Evolutionary conservation across 2,888 invertebrate species (phyloP).

Genomic region (Siphlonurus alternatus): DNA sequence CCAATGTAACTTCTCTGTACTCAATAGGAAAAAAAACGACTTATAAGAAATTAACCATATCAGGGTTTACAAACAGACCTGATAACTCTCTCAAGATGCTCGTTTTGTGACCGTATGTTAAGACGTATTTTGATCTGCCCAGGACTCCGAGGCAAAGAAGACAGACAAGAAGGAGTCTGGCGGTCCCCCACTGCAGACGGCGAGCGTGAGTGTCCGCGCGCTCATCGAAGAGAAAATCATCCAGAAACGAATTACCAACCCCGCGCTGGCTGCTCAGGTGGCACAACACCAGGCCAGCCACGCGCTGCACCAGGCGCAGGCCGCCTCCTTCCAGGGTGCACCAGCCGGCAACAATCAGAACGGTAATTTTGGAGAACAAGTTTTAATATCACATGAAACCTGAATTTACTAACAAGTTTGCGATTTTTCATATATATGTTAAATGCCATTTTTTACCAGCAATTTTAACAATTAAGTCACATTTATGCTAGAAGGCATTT

Average conservation of each 20-base stretch:
- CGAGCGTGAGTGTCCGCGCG: conserved; percentile 76
- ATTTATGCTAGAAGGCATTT: no score
- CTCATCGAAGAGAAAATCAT: conserved; percentile 88
- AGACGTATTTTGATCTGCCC: no score
- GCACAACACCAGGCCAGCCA: conserved; percentile 10
- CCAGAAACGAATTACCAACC: conserved; percentile 49
- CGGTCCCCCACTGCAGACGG: conserved; percentile 79
- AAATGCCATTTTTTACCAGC: no score
- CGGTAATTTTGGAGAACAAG: not conserved
- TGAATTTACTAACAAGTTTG: not conserved
- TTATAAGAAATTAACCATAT: not conserved
- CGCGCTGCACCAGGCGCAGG: conserved; percentile 27
- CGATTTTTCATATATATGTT: no score
- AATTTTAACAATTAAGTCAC: no score
- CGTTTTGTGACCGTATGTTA: no score
- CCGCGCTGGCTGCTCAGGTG: conserved; percentile 12
- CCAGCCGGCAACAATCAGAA: not conserved
- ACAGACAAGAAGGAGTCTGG: conserved; percentile 66
- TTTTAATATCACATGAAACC: not conserved
- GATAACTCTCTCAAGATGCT: no score
- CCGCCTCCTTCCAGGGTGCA: conserved; percentile 18
- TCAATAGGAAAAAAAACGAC: not conserved
- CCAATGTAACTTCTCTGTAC: not conserved
- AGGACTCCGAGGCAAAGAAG: conserved; percentile 76
- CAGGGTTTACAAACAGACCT: not conserved